Base-by-base conservation (phyloP, 2,888 invertebrate species). In the Sicus ferrugineus region DNA sequence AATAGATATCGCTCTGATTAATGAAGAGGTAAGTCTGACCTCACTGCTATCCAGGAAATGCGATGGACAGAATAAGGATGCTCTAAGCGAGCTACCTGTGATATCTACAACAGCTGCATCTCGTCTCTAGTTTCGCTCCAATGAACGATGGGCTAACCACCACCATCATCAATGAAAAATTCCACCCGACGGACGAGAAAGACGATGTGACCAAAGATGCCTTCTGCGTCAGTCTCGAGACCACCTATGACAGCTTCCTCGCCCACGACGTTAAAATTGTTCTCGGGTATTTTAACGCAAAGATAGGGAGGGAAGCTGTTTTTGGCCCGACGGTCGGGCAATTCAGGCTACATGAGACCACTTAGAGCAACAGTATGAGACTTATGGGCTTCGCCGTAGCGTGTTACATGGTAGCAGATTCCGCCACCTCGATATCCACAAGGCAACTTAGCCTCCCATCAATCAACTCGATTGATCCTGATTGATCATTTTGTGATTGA, bases 251-350 rank as follows among this genome's bases (percentile, higher is more conserved):
- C 30, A 65, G 48, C 9, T 59, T 46, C 28, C 69, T 58, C 34
- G 61, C 26, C 6, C 61, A 61, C n/a, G 66, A 67, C 62, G 59
- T 61, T 28, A 67, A 70, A 52, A 70, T 70, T 21, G 31, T 67
- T 16, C 48, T 63, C 38, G 70, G 61, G 19, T 50, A 68, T 59
- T 68, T 70, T 50, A 70, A 63, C 42, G 64, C 68, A 3, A 61
- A 61, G 38, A 19, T 30, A 3, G 61, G 38, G 34, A 61, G 38
- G 38, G 61, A 14, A n/a, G 23, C 23, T 61, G 31, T 34, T 7
- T 34, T 61, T 34, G 38, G 38, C 19, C 19, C 34, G 16, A 34
- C 61, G 3, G 38, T 61, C 38, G 61, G 61, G 6, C 31, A 61
- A 34, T 61, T 34, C 61, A 61, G 61, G 11, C 61, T 61, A 28